phyloP scores from a whole-genome alignment of 2,797 vertebrate genomes.

The Acanthiza pusilla region DNA sequence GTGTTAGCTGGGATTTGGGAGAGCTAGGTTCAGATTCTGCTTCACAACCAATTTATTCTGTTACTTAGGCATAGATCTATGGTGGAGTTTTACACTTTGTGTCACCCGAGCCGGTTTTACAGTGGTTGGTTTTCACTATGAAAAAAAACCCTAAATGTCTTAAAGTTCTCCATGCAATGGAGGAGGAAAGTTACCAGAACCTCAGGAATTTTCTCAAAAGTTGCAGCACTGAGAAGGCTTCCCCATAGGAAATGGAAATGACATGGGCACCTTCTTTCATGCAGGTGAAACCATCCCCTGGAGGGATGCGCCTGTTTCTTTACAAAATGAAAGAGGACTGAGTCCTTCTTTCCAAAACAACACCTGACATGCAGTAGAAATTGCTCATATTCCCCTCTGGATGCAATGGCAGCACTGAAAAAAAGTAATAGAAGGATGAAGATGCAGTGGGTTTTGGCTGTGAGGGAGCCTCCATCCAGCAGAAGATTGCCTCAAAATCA shows the following conservation, averaged over 20 bases:
- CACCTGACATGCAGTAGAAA: not conserved
- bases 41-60: not conserved
- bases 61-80: not conserved
- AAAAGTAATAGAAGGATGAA: not conserved
- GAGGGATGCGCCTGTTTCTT: not conserved
- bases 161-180: not conserved
- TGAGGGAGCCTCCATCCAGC: not conserved
- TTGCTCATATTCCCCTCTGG: not conserved
- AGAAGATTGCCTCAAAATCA: not conserved
- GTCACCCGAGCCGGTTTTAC: not conserved
- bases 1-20: not conserved
- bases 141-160: not conserved
- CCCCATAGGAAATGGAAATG: not conserved
- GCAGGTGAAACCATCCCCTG: not conserved
- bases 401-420: not conserved
- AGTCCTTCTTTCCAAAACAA: not conserved
- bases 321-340: not conserved
- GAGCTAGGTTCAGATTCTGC: not conserved
- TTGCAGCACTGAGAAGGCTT: not conserved
- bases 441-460: not conserved
- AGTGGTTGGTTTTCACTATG: not conserved
- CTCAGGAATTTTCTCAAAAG: not conserved
- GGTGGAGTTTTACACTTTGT: not conserved
- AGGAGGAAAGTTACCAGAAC: not conserved
- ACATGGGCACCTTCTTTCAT: not conserved